Percentiles rank a stretch among this genome's conserved stretches.
Evolutionary conservation across 1,140 invertebrate species (phyloP).

Genomic region (Tetranychus cinnabarinus): DNA sequence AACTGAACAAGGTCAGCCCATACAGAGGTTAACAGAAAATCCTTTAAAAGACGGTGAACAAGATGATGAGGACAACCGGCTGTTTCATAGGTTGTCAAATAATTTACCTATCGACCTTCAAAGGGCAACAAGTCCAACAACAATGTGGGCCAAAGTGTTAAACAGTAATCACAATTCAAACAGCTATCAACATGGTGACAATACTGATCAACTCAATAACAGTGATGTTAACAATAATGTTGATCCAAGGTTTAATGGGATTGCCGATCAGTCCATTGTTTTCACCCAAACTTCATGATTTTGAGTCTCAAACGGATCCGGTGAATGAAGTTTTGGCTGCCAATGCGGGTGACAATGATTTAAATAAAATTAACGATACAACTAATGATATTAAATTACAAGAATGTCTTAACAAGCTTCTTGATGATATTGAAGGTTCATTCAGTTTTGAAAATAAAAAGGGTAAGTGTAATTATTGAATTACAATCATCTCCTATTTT

Average conservation of each 20-base stretch:
- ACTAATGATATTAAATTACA: not conserved
- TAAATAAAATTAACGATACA: not conserved
- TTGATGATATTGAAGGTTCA: conserved; percentile 7
- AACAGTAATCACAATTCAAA: no score
- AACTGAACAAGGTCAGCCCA: not conserved
- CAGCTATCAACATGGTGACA: no score
- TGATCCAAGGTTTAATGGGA: not conserved
- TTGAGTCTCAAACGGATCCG: conserved; percentile 15
- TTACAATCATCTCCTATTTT: no score
- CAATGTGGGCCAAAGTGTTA: no score
- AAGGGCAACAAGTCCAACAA: no score
- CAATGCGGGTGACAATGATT: conserved; percentile 13
- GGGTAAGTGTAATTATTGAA: no score
- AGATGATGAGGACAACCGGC: not conserved
- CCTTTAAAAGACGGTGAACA: not conserved
- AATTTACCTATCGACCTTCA: not conserved
- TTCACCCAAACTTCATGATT: conserved; percentile 5
- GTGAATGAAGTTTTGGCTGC: conserved; percentile 13
- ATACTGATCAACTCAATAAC: not conserved
- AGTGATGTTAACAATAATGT: not conserved
- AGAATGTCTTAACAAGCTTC: conserved; percentile 10
- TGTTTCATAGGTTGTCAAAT: not conserved
- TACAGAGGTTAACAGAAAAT: not conserved
- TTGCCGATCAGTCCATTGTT: not conserved
- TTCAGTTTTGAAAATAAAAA: not conserved